Conservation (phyloP, 2,888 invertebrate species). For the Lucinisca nassula region DNA sequence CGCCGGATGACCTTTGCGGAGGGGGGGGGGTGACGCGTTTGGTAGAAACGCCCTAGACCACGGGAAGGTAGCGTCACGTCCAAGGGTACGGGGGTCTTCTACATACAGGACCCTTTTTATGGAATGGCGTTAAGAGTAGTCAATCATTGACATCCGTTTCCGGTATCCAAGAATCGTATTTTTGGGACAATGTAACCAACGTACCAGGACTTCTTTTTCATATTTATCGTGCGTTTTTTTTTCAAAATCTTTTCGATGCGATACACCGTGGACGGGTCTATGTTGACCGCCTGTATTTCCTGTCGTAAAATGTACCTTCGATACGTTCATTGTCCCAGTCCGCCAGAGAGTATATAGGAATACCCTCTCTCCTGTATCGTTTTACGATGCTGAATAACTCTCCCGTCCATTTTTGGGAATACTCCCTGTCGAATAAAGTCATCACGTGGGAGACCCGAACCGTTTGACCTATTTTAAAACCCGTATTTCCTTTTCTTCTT, state of each 20-base stretch:
- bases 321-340: slow-evolving; percentile 49
- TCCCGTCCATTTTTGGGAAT: not conserved
- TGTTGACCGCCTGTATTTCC: slow-evolving; percentile 53
- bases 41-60: too few species aligned
- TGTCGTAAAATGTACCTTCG: slow-evolving; percentile 49
- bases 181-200: slow-evolving; percentile 66
- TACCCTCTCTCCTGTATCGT: slow-evolving; percentile 25
- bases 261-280: slow-evolving; percentile 38
- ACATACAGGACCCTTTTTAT: too few species aligned
- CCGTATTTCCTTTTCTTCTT: too few species aligned
- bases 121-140: too few species aligned
- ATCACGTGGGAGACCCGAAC: too few species aligned
- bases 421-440: too few species aligned
- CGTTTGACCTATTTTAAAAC: too few species aligned
- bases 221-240: slow-evolving; percentile 29
- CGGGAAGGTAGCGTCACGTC: too few species aligned
- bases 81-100: too few species aligned
- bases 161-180: slow-evolving; percentile 52
- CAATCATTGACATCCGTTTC: slow-evolving; percentile 33
- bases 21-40: too few species aligned
- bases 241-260: slow-evolving; percentile 50
- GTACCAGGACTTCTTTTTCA: slow-evolving; percentile 48
- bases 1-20: too few species aligned
- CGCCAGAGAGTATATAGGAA: slow-evolving; percentile 37
- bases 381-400: slow-evolving; percentile 45